Conservation (phyloP, 2,888 invertebrate species). For the Ceratothoa steindachneri region DNA sequence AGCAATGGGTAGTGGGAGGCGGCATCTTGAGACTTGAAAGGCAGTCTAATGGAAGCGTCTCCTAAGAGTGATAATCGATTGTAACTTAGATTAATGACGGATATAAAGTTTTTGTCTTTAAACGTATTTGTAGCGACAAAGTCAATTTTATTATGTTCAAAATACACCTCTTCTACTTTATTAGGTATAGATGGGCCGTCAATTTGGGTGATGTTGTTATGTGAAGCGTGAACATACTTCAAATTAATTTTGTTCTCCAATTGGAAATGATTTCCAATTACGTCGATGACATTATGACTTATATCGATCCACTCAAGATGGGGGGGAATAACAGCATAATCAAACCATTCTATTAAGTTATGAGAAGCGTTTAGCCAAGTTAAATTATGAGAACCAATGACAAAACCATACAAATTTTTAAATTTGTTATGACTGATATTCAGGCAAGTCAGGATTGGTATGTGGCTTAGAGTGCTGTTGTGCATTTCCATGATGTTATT, state of each 20-base stretch:
- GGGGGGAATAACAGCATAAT: constrained; percentile 76
- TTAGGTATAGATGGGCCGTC: constrained; percentile 70
- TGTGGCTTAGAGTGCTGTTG: constrained; percentile 73
- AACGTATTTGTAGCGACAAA: constrained; percentile 66
- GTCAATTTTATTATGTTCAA: constrained; percentile 65
- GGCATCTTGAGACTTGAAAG: constrained; percentile 59
- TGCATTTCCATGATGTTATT: constrained; percentile 69
- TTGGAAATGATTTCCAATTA: constrained; percentile 61
- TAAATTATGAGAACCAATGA: constrained; percentile 75
- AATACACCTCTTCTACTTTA: constrained; percentile 72
- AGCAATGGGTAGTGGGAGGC: constrained; percentile 66
- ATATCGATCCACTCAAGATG: constrained; percentile 83
- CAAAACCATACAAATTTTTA: constrained; percentile 74
- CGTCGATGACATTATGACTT: constrained; percentile 76
- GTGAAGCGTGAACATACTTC: constrained; percentile 82
- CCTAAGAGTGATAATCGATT: constrained; percentile 71
- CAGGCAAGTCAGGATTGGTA: constrained; percentile 75
- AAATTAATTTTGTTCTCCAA: constrained; percentile 63
- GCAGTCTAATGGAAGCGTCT: constrained; percentile 65
- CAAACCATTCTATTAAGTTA: constrained; percentile 82
- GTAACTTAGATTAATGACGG: constrained; percentile 72
- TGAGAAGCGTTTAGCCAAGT: constrained; percentile 87
- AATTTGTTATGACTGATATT: constrained; percentile 79
- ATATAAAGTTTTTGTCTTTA: constrained; percentile 65
- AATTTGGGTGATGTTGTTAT: constrained; percentile 69